Evolutionary conservation across 2,113 vertebrate species (phyloP).

Genomic region (Boleophthalmus pectinirostris): DNA sequence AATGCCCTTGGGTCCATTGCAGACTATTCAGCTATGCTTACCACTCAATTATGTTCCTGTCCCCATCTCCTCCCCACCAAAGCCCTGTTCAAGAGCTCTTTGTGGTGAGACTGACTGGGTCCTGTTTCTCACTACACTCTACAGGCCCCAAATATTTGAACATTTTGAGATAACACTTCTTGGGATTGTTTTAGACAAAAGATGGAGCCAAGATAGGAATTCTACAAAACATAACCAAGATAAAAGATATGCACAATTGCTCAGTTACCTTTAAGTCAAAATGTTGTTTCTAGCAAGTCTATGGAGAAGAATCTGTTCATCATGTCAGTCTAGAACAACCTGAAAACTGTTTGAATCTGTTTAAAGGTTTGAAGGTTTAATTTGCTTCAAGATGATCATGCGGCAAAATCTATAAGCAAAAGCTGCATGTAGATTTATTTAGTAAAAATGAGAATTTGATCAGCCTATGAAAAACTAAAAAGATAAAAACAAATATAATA

Average conservation of each 20-base stretch:
- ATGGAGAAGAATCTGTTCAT: too few species aligned
- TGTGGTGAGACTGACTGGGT: slow-evolving; percentile 34
- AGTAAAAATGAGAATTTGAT: neutral
- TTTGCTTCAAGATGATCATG: neutral
- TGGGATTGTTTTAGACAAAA: slow-evolving; percentile 16
- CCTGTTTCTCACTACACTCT: slow-evolving; percentile 30
- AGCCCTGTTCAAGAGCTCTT: slow-evolving; percentile 37
- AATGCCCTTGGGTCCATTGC: slow-evolving; percentile 59
- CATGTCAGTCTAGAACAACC: neutral
- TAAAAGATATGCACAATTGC: too few species aligned
- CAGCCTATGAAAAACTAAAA: neutral
- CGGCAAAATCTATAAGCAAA: neutral
- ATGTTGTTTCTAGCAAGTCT: too few species aligned
- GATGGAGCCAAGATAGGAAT: slow-evolving; percentile 11
- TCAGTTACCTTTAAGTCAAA: too few species aligned
- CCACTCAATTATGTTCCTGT: slow-evolving; percentile 72
- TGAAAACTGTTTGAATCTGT: neutral
- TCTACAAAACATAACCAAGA: neutral
- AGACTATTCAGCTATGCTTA: slow-evolving; percentile 65
- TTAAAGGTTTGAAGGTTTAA: neutral
- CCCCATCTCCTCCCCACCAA: slow-evolving; percentile 42
- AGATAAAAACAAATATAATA: neutral
- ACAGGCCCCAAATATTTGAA: slow-evolving; percentile 31
- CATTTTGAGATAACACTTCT: slow-evolving; percentile 16
- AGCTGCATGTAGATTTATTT: neutral